Evolutionary conservation across 2,888 invertebrate genomes (phyloP).

Genomic region (Congeria kusceri): DNA sequence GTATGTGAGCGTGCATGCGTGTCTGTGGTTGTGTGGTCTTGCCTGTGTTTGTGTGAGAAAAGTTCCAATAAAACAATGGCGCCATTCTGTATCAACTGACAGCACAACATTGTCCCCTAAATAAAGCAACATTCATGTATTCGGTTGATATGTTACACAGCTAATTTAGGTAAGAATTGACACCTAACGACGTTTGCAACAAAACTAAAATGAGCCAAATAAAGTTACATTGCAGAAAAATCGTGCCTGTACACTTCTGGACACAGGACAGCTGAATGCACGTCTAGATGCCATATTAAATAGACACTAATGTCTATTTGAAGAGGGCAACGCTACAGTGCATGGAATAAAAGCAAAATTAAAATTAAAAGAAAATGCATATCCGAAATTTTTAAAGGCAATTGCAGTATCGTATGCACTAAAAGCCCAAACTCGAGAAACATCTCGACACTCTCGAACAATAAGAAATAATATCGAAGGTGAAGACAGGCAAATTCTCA

Average conservation of each 20-base stretch:
- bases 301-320: conserved; percentile 13
- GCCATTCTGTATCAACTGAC: too few species aligned
- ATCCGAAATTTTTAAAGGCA: conserved; percentile 61
- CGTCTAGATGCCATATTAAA: background rate
- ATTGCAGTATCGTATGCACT: conserved; percentile 57
- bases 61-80: too few species aligned
- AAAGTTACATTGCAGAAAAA: conserved; percentile 17
- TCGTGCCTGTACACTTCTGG: background rate
- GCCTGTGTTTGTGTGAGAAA: too few species aligned
- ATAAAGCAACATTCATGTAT: too few species aligned
- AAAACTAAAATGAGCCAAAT: conserved; percentile 24
- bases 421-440: conserved; percentile 31
- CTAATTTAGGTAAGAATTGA: too few species aligned
- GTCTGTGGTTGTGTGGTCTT: too few species aligned
- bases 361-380: conserved; percentile 26
- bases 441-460: conserved; percentile 12
- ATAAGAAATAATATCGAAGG: conserved; percentile 18
- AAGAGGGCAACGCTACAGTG: conserved; percentile 24
- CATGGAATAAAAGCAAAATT: conserved; percentile 44
- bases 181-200: too few species aligned
- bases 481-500: conserved; percentile 19
- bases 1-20: too few species aligned
- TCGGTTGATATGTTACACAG: too few species aligned
- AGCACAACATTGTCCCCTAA: too few species aligned
- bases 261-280: background rate